These are phyloP conservation scores for Phytoseiulus persimilis DNA, from an alignment of 2,888 invertebrate species.

Conservation along the genomic window DNA sequence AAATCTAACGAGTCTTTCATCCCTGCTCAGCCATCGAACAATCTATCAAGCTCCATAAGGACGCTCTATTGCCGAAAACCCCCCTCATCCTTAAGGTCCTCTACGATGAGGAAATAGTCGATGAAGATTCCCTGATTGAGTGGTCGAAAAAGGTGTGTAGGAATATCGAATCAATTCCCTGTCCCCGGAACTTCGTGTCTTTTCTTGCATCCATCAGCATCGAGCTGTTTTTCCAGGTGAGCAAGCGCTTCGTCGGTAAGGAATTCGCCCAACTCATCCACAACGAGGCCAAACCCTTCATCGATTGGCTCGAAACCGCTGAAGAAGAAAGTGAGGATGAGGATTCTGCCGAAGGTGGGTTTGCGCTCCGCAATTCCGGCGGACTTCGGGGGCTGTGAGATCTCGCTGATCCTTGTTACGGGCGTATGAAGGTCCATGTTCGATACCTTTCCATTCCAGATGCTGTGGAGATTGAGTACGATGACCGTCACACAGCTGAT, in stretches of 20 bases:
- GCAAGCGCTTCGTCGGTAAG: conserved; percentile 81
- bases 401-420: conserved; percentile 13
- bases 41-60: conserved; percentile 70
- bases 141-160: conserved; percentile 78
- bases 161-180: not conserved
- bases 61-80: conserved; percentile 73
- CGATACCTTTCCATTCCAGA: conserved; percentile 28
- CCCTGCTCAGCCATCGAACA: conserved; percentile 66
- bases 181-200: too few relatives aligned
- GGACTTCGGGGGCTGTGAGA: not conserved
- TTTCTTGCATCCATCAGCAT: too few relatives aligned
- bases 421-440: too few relatives aligned
- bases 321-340: conserved; percentile 79
- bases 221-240: conserved; percentile 47
- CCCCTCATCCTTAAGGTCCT: conserved; percentile 78
- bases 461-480: conserved; percentile 65
- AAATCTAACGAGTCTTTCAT: not conserved
- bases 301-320: conserved; percentile 86
- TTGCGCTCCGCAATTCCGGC: conserved; percentile 48
- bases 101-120: conserved; percentile 88
- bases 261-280: conserved; percentile 86
- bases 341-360: conserved; percentile 66
- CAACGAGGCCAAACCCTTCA: conserved; percentile 79
- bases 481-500: conserved; percentile 71
- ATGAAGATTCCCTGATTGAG: conserved; percentile 84